Evolutionary conservation across 2,888 invertebrate species (phyloP).

Genomic region (Acronicta alni): DNA sequence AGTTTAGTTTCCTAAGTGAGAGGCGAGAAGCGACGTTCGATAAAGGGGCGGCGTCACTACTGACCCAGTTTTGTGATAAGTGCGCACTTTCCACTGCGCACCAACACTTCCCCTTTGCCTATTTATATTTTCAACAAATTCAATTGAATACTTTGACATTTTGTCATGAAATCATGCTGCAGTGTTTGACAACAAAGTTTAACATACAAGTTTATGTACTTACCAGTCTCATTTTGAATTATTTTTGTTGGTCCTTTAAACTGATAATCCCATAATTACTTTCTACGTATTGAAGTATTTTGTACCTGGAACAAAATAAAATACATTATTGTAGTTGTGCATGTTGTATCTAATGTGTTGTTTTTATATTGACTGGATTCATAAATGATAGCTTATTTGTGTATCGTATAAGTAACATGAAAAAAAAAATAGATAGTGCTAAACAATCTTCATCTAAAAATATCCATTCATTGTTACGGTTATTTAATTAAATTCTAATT

Average conservation of each 20-base stretch:
- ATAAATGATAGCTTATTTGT: too few relatives aligned
- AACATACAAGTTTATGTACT: conserved; percentile 55
- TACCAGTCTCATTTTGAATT: conserved; percentile 84
- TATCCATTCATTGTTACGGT: too few relatives aligned
- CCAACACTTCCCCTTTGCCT: conserved; percentile 80
- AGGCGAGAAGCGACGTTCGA: conserved; percentile 77
- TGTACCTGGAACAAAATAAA: conserved; percentile 76
- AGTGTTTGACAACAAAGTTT: conserved; percentile 1
- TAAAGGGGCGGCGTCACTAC: conserved; percentile 88
- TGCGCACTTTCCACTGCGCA: conserved; percentile 88
- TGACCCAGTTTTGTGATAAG: conserved; percentile 87
- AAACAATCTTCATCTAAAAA: too few relatives aligned
- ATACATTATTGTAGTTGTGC: conserved; percentile 4
- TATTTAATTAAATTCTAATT: too few relatives aligned
- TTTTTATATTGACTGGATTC: too few relatives aligned
- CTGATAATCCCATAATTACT: conserved; percentile 65
- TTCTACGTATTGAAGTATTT: conserved; percentile 63
- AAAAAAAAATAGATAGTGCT: too few relatives aligned
- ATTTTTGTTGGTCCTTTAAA: conserved; percentile 57
- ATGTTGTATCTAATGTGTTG: neutral
- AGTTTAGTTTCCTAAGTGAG: conserved; percentile 75
- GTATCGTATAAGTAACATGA: too few relatives aligned
- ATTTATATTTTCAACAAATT: conserved; percentile 76
- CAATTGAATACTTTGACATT: conserved; percentile 57
- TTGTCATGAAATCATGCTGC: conserved; percentile 7